Evolutionary conservation across 2,113 vertebrate species (phyloP).

Genomic region (Paralichthys olivaceus): DNA sequence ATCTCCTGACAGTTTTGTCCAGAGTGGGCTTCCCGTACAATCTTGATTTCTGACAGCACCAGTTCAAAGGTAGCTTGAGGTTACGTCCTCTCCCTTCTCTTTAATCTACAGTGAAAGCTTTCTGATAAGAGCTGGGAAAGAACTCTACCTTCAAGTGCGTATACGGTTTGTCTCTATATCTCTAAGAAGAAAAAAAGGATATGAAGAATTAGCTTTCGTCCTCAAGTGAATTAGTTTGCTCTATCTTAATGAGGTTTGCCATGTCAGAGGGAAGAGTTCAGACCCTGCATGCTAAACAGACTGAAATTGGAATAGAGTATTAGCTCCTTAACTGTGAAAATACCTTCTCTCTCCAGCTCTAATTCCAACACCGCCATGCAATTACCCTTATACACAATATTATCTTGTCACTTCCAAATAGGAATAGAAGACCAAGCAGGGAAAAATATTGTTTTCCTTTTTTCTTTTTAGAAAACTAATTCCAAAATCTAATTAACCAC

Average conservation of each 20-base stretch:
- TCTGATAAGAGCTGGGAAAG: conserved; percentile 45
- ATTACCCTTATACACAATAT: conserved; percentile 72
- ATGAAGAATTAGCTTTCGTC: conserved; percentile 71
- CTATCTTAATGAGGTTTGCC: conserved; percentile 80
- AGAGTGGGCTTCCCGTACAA: neutral
- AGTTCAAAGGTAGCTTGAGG: conserved; percentile 51
- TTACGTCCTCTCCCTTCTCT: conserved; percentile 31
- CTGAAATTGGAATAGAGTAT: conserved; percentile 68
- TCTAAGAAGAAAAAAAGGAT: conserved; percentile 41
- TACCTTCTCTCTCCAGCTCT: conserved; percentile 57
- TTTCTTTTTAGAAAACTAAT: conserved; percentile 50
- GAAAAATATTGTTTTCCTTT: conserved; percentile 3
- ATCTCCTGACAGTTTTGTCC: conserved; percentile 28
- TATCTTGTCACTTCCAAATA: conserved; percentile 75
- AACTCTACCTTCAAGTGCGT: conserved; percentile 49
- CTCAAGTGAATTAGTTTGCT: conserved; percentile 76
- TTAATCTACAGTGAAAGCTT: conserved; percentile 53
- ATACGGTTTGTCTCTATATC: conserved; percentile 67
- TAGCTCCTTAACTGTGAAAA: conserved; percentile 63
- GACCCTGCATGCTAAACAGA: conserved; percentile 73
- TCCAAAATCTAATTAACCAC: conserved; percentile 77
- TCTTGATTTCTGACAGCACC: conserved; percentile 17
- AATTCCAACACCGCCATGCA: conserved; percentile 58
- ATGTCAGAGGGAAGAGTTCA: conserved; percentile 70
- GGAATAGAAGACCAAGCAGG: conserved; percentile 46